Percentiles rank a stretch among this genome's conserved stretches.
These are phyloP conservation scores for Apostichopus japonicus DNA, from an alignment of 35 echinoderm and acorn worm species.

Conservation along the genomic window DNA sequence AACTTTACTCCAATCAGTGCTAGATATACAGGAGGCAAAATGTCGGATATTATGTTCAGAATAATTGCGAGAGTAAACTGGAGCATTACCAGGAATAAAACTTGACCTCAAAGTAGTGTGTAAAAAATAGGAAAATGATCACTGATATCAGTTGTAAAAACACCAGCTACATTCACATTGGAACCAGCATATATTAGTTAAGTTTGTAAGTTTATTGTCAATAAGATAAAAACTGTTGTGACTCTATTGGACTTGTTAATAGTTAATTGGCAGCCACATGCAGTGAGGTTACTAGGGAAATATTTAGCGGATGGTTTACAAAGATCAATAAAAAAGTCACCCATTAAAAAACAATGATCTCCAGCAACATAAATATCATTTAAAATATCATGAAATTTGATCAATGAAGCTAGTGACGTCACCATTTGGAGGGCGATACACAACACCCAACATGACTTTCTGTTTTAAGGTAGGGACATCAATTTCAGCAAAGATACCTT, in stretches of 20 bases:
- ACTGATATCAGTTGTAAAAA: no score
- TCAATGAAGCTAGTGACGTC: not conserved
- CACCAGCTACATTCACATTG: no score
- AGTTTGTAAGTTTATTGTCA: not conserved
- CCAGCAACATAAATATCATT: not conserved
- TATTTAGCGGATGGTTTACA: not conserved
- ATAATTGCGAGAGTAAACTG: conserved; percentile 1
- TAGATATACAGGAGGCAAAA: not conserved
- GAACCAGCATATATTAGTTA: no score
- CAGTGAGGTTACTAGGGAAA: not conserved
- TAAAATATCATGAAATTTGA: not conserved
- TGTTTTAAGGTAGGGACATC: not conserved
- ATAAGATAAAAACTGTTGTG: not conserved
- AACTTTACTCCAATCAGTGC: not conserved
- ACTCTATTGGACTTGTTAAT: not conserved
- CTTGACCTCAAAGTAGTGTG: no score
- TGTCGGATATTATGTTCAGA: not conserved
- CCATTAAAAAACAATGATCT: not conserved
- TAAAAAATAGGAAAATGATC: no score
- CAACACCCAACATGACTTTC: not conserved
- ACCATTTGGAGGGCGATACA: not conserved
- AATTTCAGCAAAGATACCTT: not conserved
- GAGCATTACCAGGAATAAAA: not conserved
- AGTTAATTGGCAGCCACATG: not conserved
- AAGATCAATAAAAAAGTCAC: conserved; percentile 17